Evolutionary conservation across 1,140 invertebrate genomes (phyloP), one percentile per base, ranked within the genome.

Genomic region (Drosophila chauvacae): DNA sequence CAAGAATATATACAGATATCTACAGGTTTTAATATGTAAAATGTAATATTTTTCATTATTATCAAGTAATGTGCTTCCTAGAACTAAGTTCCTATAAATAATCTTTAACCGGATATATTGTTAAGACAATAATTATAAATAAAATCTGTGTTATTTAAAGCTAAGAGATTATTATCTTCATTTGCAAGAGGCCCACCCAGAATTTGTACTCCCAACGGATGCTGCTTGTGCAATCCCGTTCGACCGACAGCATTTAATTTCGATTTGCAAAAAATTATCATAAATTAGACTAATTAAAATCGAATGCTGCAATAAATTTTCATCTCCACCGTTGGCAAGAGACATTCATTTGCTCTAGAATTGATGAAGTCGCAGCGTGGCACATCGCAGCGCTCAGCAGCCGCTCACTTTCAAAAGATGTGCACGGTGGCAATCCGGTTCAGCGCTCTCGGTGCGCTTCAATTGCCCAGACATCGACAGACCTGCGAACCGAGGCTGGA

Each of bases 251-350:
- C 45, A 44, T 59, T 77, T 73, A 77, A 47, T 73, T 73, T 73
- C 68, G 70, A 83, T 80, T 72, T 77, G 39, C 37, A 68, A 76
- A 64, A 50, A 85, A 85, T 81, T 73, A 85, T 58, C 81, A 84
- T 84, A 81, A 77, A 85, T 84, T 81, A 81, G 70, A 81, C 77
- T 84, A 84, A 85, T 85, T 85, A 86, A 85, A 86, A 85, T 86
- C 59, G 74, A 81, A 74, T 86, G 69, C 60, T 45, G 81, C 69
- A 85, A 85, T 86, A 85, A 86, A 81, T 84, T 84, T 73, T 33
- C 68, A 70, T 71, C 39, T 37, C 65, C 16, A 53, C 64, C 51
- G 50, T 26, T 53, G 53, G 61, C 73, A 47, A 64, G 73, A 74
- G 77, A 73, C 81, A 81, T 81, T 77, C 64, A 72, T 60, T 72